Conservation (phyloP, 2,888 invertebrate genomes). For the Tinea trinotella region DNA sequence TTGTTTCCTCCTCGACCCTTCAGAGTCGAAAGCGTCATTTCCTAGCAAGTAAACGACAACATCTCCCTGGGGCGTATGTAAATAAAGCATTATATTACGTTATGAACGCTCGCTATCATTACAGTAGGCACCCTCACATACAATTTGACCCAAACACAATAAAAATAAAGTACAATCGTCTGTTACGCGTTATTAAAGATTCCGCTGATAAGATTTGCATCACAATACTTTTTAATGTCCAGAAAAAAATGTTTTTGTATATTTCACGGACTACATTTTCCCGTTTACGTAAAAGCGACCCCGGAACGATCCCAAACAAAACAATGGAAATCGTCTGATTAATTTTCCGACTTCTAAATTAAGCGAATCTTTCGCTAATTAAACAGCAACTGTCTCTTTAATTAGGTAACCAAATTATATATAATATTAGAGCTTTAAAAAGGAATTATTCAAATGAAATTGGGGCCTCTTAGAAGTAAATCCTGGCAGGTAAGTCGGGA, state of each 20-base stretch:
- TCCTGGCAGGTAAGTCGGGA: not conserved
- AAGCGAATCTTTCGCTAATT: not conserved
- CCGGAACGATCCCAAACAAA: not conserved
- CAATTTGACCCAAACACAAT: conserved; percentile 12
- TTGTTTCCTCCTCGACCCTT: conserved; percentile 14
- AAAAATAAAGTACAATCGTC: conserved; percentile 14
- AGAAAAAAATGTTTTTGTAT: not conserved
- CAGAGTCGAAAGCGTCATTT: conserved; percentile 14
- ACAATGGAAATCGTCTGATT: not conserved
- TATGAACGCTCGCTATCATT: conserved; percentile 17
- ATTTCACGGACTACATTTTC: conserved; percentile 1
- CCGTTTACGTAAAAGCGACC: not conserved
- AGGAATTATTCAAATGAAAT: conserved; percentile 1
- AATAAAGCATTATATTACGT: conserved; percentile 19
- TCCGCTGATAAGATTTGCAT: conserved; percentile 8
- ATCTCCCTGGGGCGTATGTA: conserved; percentile 19
- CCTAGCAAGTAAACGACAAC: conserved; percentile 17
- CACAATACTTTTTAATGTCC: conserved; percentile 10
- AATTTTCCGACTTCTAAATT: not conserved
- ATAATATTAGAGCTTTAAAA: not conserved
- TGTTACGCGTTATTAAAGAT: conserved; percentile 11
- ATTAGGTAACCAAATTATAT: conserved; percentile 10
- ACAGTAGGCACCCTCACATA: not conserved
- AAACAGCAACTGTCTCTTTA: conserved; percentile 12
- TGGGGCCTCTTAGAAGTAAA: not conserved